phyloP scores from a whole-genome alignment of 1,140 invertebrate genomes.

The Protaetia brevitarsis region DNA sequence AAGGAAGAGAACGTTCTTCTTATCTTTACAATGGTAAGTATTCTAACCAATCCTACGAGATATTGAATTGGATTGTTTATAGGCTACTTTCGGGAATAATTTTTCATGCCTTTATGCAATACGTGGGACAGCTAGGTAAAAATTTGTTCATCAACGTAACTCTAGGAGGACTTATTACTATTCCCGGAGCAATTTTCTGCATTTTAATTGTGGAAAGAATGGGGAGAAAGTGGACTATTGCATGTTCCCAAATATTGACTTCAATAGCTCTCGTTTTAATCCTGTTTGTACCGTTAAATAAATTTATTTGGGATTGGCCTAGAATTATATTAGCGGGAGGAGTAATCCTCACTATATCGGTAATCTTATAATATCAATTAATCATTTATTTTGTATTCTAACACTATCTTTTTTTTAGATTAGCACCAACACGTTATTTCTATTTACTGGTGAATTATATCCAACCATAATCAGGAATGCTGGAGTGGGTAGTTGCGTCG shows the following conservation, averaged over 20 bases:
- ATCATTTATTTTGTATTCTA: background rate
- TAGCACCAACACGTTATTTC: conserved; percentile 41
- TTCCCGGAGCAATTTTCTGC: conserved; percentile 66
- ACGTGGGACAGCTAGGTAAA: conserved; percentile 65
- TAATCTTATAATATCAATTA: conserved; percentile 40
- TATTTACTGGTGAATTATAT: conserved; percentile 67
- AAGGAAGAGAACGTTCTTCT: conserved; percentile 64
- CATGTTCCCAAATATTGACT: conserved; percentile 58
- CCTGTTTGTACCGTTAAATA: conserved; percentile 48
- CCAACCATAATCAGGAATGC: conserved; percentile 66
- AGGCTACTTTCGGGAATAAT: conserved; percentile 59
- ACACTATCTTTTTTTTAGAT: conserved; percentile 29
- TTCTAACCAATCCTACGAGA: background rate
- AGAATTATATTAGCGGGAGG: conserved; percentile 59
- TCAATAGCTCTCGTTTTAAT: conserved; percentile 61
- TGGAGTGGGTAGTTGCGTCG: conserved; percentile 61
- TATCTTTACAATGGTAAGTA: conserved; percentile 62
- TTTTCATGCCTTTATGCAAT: conserved; percentile 71
- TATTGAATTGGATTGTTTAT: conserved; percentile 30
- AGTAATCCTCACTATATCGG: conserved; percentile 65
- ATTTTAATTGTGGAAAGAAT: conserved; percentile 61
- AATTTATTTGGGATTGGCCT: conserved; percentile 50
- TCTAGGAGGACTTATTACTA: conserved; percentile 59
- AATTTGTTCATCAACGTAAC: conserved; percentile 70
- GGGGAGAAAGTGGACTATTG: conserved; percentile 61